A percentile compares a stretch with the other conserved stretches of the same genome.
phyloP scores from a whole-genome alignment of 2,888 invertebrate genomes.

The Agonopterix alstromeriana region DNA sequence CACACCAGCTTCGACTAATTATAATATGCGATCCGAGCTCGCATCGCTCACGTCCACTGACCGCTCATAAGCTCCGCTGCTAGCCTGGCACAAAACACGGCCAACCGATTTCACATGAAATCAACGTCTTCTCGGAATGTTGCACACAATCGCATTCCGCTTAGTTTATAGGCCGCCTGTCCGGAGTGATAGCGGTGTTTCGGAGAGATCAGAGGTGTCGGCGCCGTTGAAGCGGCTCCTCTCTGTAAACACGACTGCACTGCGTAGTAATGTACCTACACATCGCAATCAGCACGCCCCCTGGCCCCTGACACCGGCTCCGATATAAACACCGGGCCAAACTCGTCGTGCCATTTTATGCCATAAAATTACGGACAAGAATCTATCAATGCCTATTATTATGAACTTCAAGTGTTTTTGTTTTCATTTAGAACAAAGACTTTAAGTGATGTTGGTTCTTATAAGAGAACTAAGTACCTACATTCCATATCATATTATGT shows the following conservation, averaged over 20 bases:
- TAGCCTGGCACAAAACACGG: not conserved
- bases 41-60: conserved; percentile 47
- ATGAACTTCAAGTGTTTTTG: too few species aligned
- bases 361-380: too few species aligned
- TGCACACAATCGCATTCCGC: conserved; percentile 3
- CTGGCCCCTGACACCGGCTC: conserved; percentile 59
- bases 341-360: too few species aligned
- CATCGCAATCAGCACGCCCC: conserved; percentile 52
- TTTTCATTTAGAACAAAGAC: not conserved
- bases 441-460: not conserved
- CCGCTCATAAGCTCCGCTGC: conserved; percentile 35
- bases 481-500: too few species aligned
- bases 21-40: conserved; percentile 60
- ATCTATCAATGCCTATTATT: too few species aligned
- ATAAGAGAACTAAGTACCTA: not conserved
- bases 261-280: conserved; percentile 31
- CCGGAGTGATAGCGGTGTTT: conserved; percentile 13
- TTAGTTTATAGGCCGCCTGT: not conserved
- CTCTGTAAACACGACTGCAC: conserved; percentile 40
- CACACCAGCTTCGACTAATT: conserved; percentile 71
- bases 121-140: conserved; percentile 12
- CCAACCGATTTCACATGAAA: conserved; percentile 4
- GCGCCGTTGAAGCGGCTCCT: conserved; percentile 40
- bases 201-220: conserved; percentile 59
- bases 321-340: conserved; percentile 29